Base-by-base conservation (phyloP, 2,888 invertebrate species). In the Tortrix viridana region DNA sequence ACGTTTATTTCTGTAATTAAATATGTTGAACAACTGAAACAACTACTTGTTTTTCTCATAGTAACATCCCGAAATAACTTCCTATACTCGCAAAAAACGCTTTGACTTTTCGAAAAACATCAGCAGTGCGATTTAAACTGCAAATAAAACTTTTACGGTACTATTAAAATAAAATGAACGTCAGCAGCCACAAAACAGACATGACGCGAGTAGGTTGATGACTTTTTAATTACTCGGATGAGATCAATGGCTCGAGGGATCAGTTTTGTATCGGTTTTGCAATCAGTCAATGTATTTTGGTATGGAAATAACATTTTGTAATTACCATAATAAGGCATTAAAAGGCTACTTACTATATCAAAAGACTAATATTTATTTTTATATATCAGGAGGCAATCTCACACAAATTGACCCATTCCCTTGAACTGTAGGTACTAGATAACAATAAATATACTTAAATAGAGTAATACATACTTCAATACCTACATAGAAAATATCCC, bases 221-320 rank as follows among this genome's bases (percentile, higher is more conserved):
- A 79, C 75, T 80, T 81, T 85, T 86, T 84, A 83, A 86, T 85
- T 83, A 79, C 80, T 37, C 47, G 67, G 59, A 66, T 69, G 69
- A 71, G 69, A 69, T 81, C 75, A 72, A 56, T 73, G 75, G 71
- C 73, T 54, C 53, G 50, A 43, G 37, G 57, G 37, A 19, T 53
- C 63, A 52, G 38, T 52, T 46, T 41, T 57, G 60, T 54, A 48
- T 54, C 47, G 54, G 48, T 60, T 60, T 60, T 22, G 56, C 56
- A 62, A 62, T 57, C 23, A 56, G 7, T 38, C 56, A 37, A 62
- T n/a, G n/a, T n/a, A n/a, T n/a, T n/a, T n/a, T n/a, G n/a, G n/a
- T n/a, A n/a, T n/a, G n/a, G n/a, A n/a, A n/a, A n/a, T n/a, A n/a
- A n/a, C n/a, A n/a, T n/a, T n/a, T n/a, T n/a, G n/a, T n/a, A n/a